Evolutionary conservation across 1,140 invertebrate species (phyloP).

Genomic region (Brachionus koreanus): DNA sequence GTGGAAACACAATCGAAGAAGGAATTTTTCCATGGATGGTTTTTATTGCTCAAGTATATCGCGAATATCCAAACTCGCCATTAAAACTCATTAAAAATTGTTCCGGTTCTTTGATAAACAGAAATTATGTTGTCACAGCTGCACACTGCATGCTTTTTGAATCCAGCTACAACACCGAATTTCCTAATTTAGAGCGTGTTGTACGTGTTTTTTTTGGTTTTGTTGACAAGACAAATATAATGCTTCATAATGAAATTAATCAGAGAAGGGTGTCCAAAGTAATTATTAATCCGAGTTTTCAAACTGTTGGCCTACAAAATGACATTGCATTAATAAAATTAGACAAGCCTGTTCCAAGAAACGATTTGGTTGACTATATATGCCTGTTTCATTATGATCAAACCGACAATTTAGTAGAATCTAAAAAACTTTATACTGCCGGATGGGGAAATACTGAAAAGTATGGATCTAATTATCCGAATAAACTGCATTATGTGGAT

Average conservation of each 20-base stretch:
- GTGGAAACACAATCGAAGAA: not conserved
- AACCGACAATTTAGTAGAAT: not conserved
- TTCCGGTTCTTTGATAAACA: slow-evolving; percentile 77
- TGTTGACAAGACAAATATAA: slow-evolving; percentile 8
- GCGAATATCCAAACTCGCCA: not conserved
- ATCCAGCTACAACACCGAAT: not conserved
- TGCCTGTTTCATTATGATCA: slow-evolving; percentile 17
- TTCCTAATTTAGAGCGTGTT: not conserved
- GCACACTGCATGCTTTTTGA: slow-evolving; percentile 69
- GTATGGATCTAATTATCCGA: slow-evolving; percentile 6
- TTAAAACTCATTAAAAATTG: slow-evolving; percentile 58
- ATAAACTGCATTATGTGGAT: slow-evolving; percentile 41
- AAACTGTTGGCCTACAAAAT: not conserved
- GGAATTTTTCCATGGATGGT: slow-evolving; percentile 22
- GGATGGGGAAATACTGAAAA: slow-evolving; percentile 24
- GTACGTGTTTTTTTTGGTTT: slow-evolving; percentile 6
- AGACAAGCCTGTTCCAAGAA: not conserved
- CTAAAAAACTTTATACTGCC: not conserved
- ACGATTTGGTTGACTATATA: not conserved
- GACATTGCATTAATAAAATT: not conserved
- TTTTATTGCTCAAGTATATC: not conserved
- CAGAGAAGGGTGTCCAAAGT: not conserved
- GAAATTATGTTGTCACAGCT: slow-evolving; percentile 76
- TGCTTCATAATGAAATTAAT: not conserved
- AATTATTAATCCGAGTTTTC: not conserved